Base-by-base conservation (phyloP, 2,113 vertebrate species). In the Centropus bengalensis region DNA sequence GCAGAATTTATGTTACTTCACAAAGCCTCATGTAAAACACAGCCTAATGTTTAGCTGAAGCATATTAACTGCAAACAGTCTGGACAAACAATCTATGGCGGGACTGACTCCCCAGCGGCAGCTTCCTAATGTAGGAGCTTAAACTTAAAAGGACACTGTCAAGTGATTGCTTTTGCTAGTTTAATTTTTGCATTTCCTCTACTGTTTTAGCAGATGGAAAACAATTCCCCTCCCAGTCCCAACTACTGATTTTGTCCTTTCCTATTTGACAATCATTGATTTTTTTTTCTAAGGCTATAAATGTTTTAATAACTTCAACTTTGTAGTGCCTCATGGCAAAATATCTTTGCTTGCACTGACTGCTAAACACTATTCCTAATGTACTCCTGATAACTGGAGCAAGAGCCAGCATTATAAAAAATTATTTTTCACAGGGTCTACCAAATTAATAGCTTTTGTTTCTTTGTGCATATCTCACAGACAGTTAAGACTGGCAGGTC, bases 271-370 rank as follows among this genome's bases (percentile, higher is more conserved):
- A 96, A 92, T 94, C 88, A 95, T 58, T 95, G 88, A 91, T 91
- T 95, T 90, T 78, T 70, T 76, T 94, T 94, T 80, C 91, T 77
- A 82, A 67, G 87, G 88, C 86, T 83, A 94, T 94, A 96, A 96
- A 96, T 96, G 88, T 96, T 96, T 96, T 96, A 96, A 96, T 97
- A 96, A 94, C 92, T 96, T 96, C 91, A 93, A 91, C 74, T 96
- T 92, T 79, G 82, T 91, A 96, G 80, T 92, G 94, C 91, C 88
- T 96, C 51, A 33, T 96, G 88, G 95, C 91, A 94, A 96, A 95
- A 96, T 95, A 85, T 84, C 82, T 95, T 93, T 67, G 54, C 89
- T 95, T 71, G 78, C 64, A 9, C 54, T 88, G 96, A 92, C 91
- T 93, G 81, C 85, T 94, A 93, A 94, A 85, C 79, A 59, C 86